These are phyloP conservation scores for Drosophila malerkotliana DNA, from an alignment of 1,140 invertebrate genomes.

Conservation along the genomic window DNA sequence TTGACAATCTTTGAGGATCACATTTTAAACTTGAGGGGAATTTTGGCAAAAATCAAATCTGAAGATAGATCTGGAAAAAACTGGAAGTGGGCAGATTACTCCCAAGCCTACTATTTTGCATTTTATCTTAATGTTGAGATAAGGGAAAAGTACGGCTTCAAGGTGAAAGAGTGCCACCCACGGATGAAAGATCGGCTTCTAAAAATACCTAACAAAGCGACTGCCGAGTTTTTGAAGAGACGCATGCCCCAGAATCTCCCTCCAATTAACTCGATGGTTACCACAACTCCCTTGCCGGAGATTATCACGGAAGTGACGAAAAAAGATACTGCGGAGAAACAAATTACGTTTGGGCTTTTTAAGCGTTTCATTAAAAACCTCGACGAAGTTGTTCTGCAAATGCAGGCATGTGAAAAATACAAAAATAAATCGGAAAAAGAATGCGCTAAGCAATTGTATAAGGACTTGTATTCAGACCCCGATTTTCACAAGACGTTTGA, in stretches of 20 bases:
- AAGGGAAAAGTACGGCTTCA: constrained; percentile 27
- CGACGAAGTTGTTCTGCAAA: neutral
- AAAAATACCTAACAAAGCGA: constrained; percentile 2
- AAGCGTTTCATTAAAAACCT: neutral
- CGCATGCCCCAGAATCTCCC: neutral
- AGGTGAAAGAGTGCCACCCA: neutral
- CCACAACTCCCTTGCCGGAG: neutral
- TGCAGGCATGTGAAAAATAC: neutral
- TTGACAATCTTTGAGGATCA: constrained; percentile 34
- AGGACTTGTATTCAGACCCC: neutral
- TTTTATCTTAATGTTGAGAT: constrained; percentile 56
- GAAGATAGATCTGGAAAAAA: constrained; percentile 12
- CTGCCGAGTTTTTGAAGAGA: neutral
- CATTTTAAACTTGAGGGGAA: constrained; percentile 42
- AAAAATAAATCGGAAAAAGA: neutral
- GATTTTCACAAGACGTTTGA: neutral
- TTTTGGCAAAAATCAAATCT: constrained; percentile 29
- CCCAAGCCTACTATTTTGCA: constrained; percentile 36
- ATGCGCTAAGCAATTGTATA: neutral
- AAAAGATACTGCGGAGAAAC: neutral
- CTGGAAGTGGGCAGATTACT: constrained; percentile 39
- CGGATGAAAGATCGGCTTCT: constrained; percentile 23
- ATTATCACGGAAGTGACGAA: neutral
- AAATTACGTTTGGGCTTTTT: neutral
- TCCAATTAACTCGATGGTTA: neutral